Base-by-base conservation (phyloP, 2,888 invertebrate genomes). In the Orthosia gothica region DNA sequence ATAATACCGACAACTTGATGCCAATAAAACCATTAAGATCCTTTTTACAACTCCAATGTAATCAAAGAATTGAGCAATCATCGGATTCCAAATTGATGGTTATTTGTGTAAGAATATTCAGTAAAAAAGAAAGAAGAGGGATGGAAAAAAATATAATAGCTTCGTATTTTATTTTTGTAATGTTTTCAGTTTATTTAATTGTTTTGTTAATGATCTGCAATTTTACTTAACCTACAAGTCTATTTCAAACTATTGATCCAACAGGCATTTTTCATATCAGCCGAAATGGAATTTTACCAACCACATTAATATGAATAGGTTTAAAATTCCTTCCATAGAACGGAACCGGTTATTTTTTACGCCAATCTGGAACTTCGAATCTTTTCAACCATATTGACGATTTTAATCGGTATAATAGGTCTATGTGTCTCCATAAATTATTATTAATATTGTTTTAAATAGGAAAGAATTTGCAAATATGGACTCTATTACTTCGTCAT, bases 371-470 rank as follows among this genome's bases (percentile, higher is more conserved):
- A 73, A 75, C 75, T 54, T 68, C 68, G 32, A 67, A 79, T 82
- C 62, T 81, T 79, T 74, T 65, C 72, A 57, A 78, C 72, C 70
- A 86, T 73, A 76, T 71, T 79, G 84, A 72, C 72, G 64, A 84
- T 78, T 84, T 87, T 80, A 76, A 86, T 87, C 78, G 84, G 71
- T 74, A 83, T 83, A 87, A 85, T 79, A 80, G 68, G 61, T 63
- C 86, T 76, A 79, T 87, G 64, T 77, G 79, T 85, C 89, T 81
- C 63, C 76, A 88, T 87, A 86, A 87, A 86, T 86, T 79, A 73
- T 82, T 72, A 73, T 76, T 79, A 79, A 87, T 86, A 84, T 71
- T 84, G 74, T 81, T 58, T 74, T 54, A 78, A 73, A 84, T 55
- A 47, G 16, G 16, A 18, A 54, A 18, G 13, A 58, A 47, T 32